These are phyloP conservation scores for Bombylius major DNA, from an alignment of 2,888 invertebrate genomes.

Conservation along the genomic window DNA sequence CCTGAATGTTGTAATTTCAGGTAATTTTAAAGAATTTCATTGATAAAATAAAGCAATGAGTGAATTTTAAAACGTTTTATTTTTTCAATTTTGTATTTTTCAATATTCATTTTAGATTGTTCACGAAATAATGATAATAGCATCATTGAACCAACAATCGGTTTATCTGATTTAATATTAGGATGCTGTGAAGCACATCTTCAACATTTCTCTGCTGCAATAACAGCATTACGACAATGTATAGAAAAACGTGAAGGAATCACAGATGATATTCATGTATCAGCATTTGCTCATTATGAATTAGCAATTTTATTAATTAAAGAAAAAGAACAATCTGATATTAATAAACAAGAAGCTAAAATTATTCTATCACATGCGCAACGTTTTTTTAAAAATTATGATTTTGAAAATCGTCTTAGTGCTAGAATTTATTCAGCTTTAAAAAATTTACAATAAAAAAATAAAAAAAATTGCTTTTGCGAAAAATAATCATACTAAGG, in stretches of 20 bases:
- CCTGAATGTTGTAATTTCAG: slow-evolving; percentile 34
- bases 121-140: not conserved
- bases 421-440: slow-evolving; percentile 48
- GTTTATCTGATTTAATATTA: slow-evolving; percentile 40
- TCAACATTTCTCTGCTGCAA: slow-evolving; percentile 31
- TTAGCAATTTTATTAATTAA: slow-evolving; percentile 40
- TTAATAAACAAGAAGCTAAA: slow-evolving; percentile 44
- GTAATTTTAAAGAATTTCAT: slow-evolving; percentile 20
- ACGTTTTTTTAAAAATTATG: slow-evolving; percentile 46
- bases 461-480: too few species aligned
- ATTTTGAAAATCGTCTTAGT: slow-evolving; percentile 52
- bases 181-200: slow-evolving; percentile 40
- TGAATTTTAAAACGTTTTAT: not conserved
- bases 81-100: slow-evolving; percentile 28
- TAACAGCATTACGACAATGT: slow-evolving; percentile 27
- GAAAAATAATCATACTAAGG: too few species aligned
- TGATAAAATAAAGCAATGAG: too few species aligned
- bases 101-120: slow-evolving; percentile 9
- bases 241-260: slow-evolving; percentile 27
- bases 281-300: slow-evolving; percentile 53
- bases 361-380: slow-evolving; percentile 38
- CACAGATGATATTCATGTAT: slow-evolving; percentile 42
- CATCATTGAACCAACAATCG: slow-evolving; percentile 41
- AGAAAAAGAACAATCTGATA: slow-evolving; percentile 36
- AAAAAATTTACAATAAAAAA: slow-evolving; percentile 18